Percentiles rank a stretch among this genome's conserved stretches.
Evolutionary conservation across 2,888 invertebrate genomes (phyloP).

Genomic region (Tachina grossa): DNA sequence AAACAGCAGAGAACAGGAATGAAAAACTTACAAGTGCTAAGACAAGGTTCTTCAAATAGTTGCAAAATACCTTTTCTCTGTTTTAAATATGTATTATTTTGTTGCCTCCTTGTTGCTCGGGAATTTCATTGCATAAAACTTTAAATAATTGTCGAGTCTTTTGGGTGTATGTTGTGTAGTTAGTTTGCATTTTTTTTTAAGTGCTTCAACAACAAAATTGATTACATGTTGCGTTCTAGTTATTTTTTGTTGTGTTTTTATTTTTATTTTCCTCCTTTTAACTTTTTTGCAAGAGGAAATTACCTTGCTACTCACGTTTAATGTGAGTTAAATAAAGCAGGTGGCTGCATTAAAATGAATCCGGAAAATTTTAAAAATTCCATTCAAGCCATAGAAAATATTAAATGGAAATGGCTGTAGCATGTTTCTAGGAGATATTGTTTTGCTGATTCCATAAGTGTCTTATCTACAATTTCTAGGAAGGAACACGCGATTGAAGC

Average conservation of each 20-base stretch:
- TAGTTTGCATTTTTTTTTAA: constrained; percentile 7
- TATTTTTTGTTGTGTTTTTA: too few species aligned
- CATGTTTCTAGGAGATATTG: too few species aligned
- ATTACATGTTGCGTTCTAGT: constrained; percentile 14
- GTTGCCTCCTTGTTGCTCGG: constrained; percentile 15
- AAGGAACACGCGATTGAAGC: too few species aligned
- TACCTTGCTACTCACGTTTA: constrained; percentile 21
- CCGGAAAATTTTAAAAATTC: not conserved
- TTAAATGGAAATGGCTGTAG: too few species aligned
- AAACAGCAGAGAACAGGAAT: not conserved
- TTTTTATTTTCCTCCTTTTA: not conserved
- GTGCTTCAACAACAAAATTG: constrained; percentile 31
- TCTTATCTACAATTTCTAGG: too few species aligned
- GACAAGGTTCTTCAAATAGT: constrained; percentile 50
- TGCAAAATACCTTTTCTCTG: constrained; percentile 8
- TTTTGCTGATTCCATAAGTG: too few species aligned
- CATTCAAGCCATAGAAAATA: too few species aligned
- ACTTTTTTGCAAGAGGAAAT: not conserved
- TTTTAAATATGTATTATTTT: not conserved
- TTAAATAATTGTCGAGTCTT: constrained; percentile 47
- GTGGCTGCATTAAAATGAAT: not conserved
- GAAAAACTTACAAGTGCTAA: constrained; percentile 53
- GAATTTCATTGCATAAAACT: constrained; percentile 40
- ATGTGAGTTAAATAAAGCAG: not conserved
- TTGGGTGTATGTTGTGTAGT: constrained; percentile 35